A percentile compares a stretch with the other conserved stretches of the same genome.
Evolutionary conservation across 2,888 invertebrate genomes (phyloP).

Genomic region (Trichopria drosophilae): DNA sequence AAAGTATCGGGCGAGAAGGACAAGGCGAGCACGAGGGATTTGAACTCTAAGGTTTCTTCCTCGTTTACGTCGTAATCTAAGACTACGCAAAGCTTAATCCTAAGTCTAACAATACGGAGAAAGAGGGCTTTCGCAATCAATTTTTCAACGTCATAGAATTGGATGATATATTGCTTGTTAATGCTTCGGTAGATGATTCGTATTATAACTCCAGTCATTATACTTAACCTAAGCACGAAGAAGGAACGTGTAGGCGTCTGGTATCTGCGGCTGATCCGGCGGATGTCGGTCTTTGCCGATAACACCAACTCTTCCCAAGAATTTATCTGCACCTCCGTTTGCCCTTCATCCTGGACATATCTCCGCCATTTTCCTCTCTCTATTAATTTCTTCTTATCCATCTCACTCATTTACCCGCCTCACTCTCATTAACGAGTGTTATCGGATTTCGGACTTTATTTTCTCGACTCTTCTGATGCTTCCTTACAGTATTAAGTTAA

Average conservation of each 20-base stretch:
- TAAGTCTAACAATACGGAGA: slow-evolving; percentile 27
- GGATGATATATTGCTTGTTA: slow-evolving; percentile 6
- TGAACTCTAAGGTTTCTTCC: slow-evolving; percentile 54
- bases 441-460: too few species aligned
- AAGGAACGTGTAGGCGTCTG: slow-evolving; percentile 53
- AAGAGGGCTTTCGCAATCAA: slow-evolving; percentile 12
- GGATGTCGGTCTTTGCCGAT: slow-evolving; percentile 55
- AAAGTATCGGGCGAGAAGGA: slow-evolving; percentile 39
- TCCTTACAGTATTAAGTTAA: too few species aligned
- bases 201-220: too few species aligned
- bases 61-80: slow-evolving; percentile 49
- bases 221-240: slow-evolving; percentile 28
- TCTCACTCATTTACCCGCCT: slow-evolving; percentile 18
- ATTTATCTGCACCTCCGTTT: slow-evolving; percentile 47
- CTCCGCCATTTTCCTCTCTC: slow-evolving; percentile 31
- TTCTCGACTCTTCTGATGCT: too few species aligned
- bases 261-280: slow-evolving; percentile 58
- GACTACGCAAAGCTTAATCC: slow-evolving; percentile 34
- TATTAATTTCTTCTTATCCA: slow-evolving; percentile 33
- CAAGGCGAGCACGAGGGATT: slow-evolving; percentile 45
- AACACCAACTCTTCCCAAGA: slow-evolving; percentile 52
- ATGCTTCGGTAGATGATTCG: too few species aligned
- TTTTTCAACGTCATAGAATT: background rate
- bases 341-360: slow-evolving; percentile 28
- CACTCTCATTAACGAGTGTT: slow-evolving; percentile 22